Evolutionary conservation across 2,113 vertebrate genomes (phyloP).

Genomic region (Maylandia zebra): DNA sequence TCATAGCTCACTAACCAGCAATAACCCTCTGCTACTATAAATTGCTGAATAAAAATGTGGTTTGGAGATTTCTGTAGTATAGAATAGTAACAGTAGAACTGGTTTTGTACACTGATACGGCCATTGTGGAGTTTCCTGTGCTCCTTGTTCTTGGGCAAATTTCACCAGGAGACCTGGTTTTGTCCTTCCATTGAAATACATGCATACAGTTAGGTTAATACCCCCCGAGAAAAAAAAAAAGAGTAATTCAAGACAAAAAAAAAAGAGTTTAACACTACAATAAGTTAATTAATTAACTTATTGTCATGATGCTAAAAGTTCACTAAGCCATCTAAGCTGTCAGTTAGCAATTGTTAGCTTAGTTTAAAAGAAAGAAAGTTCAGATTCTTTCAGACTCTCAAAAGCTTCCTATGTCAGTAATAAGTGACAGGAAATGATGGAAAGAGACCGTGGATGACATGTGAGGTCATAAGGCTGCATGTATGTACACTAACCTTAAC

Average conservation of each 20-base stretch:
- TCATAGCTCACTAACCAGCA: neutral
- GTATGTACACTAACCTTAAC: neutral
- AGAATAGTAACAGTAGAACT: neutral
- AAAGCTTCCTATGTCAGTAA: neutral
- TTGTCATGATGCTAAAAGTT: neutral
- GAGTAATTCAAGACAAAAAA: neutral
- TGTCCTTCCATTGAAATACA: neutral
- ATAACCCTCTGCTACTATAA: neutral
- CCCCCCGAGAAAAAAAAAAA: neutral
- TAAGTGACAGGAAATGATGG: neutral
- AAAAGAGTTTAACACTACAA: neutral
- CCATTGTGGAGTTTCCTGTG: neutral
- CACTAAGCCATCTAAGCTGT: rapidly evolving
- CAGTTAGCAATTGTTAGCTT: neutral
- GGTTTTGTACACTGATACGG: neutral
- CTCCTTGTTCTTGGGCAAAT: neutral
- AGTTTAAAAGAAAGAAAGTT: neutral
- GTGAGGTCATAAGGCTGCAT: neutral
- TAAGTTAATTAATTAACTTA: neutral
- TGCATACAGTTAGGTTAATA: neutral
- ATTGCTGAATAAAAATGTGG: neutral
- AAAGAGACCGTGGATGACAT: rapidly evolving
- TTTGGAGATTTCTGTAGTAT: neutral
- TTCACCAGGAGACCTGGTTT: neutral
- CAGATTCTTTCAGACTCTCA: neutral